phyloP scores from a whole-genome alignment of 2,888 invertebrate species.

The Ochropleura plecta region DNA sequence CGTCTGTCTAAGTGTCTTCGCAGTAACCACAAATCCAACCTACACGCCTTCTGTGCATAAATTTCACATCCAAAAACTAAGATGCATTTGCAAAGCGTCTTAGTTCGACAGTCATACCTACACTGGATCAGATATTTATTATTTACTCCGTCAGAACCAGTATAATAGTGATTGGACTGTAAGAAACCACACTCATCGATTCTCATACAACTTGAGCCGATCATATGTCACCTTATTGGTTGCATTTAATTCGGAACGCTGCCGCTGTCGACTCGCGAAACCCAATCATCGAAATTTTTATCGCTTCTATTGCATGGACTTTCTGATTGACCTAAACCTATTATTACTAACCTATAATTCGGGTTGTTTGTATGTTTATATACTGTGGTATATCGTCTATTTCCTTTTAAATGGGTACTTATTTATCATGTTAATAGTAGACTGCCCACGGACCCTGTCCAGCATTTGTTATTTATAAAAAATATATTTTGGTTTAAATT shows the following conservation, averaged over 20 bases:
- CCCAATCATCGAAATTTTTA: background rate
- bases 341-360: no score
- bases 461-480: conserved; percentile 42
- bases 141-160: conserved; percentile 5
- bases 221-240: background rate
- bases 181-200: background rate
- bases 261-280: background rate
- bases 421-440: conserved; percentile 36
- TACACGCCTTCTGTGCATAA: no score
- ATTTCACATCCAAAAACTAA: no score
- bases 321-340: background rate
- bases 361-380: conserved; percentile 22
- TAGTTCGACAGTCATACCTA: background rate
- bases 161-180: background rate
- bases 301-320: background rate
- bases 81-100: background rate
- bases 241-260: background rate
- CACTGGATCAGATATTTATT: background rate
- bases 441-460: conserved; percentile 28
- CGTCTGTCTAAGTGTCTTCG: background rate
- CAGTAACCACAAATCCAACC: background rate
- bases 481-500: conserved; percentile 22
- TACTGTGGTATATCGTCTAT: conserved; percentile 28
- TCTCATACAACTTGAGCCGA: background rate
- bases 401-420: conserved; percentile 48